Evolutionary conservation across 2,888 invertebrate species (phyloP), one percentile per base, ranked within the genome.

Genomic region (Clanis bilineata): DNA sequence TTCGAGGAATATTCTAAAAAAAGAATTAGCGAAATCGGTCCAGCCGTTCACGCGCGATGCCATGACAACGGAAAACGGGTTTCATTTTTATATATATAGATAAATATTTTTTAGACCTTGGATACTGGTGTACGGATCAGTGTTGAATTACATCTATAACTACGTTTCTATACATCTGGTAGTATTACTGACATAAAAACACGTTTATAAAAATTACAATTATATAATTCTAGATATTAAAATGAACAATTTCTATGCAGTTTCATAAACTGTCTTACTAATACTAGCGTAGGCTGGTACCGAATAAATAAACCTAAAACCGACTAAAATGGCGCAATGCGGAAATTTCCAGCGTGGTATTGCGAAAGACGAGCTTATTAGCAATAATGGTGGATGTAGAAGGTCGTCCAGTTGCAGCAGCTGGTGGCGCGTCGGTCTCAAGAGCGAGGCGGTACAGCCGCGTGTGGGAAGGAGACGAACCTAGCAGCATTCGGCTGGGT

Each of bases 361-460:
- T 90, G 87, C 88, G 85, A 87, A 88, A 90, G 72, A 75, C 75
- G 70, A 76, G 77, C 80, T 85, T 86, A 86, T 87, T 86, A 88
- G 86, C 86, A 88, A 89, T 87, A 87, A 86, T 83, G 80, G 85
- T 86, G 79, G 80, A 77, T 74, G 76, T 76, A 78, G 88, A 90
- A 91, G 91, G 91, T 89, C 89, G 80, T 65, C 88, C 79, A 82
- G 79, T 86, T 80, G 77, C 73, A 80, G 77, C 79, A 80, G 78
- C 69, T 72, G 69, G 66, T 73, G 67, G 67, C 63, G 69, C 62
- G 59, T 69, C 69, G 69, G 70, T 87, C 79, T 83, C 85, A 66
- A 56, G 56, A 62, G 62, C 60, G 25, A 57, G 64, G 58, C 47
- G 64, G 39, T 39, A 36, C 21, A 25, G 38, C 39, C 28, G 59